Evolutionary conservation across 2,113 vertebrate species (phyloP).

Genomic region (Melospiza melodia): DNA sequence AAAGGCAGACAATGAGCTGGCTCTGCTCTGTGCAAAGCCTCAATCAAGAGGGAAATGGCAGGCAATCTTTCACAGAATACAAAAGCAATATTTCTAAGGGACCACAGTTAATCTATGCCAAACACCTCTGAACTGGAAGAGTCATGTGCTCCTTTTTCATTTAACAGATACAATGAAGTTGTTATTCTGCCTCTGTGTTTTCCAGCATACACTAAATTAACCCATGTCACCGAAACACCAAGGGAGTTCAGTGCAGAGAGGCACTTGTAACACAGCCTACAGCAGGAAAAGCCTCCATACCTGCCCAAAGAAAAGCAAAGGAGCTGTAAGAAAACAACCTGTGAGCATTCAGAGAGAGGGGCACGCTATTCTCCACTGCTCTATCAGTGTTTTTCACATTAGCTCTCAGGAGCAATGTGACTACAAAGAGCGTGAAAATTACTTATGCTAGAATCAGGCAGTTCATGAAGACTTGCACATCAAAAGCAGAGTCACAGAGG

Average conservation of each 20-base stretch:
- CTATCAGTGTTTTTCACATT: neutral
- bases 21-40: slow-evolving; percentile 12
- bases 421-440: neutral
- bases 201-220: slow-evolving; percentile 39
- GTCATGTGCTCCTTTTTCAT: slow-evolving; percentile 29
- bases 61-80: slow-evolving; percentile 34
- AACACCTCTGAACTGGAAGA: slow-evolving; percentile 45
- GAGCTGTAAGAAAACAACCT: neutral
- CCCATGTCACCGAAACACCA: neutral
- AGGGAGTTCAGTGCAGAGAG: neutral
- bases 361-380: neutral
- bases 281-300: neutral
- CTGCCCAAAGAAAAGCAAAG: neutral
- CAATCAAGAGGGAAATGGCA: slow-evolving; percentile 58
- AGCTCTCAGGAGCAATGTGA: neutral
- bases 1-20: slow-evolving; percentile 61
- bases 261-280: neutral
- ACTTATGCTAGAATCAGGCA: neutral
- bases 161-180: slow-evolving; percentile 26
- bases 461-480: neutral
- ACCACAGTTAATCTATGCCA: slow-evolving; percentile 52
- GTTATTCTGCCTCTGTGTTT: slow-evolving; percentile 29
- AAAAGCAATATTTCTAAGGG: slow-evolving; percentile 51
- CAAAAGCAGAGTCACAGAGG: neutral
- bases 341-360: neutral